Percentiles rank a stretch among this genome's conserved stretches.
Conservation (phyloP, 2,113 vertebrate species). For the Ptilorrhoa leucosticta region DNA sequence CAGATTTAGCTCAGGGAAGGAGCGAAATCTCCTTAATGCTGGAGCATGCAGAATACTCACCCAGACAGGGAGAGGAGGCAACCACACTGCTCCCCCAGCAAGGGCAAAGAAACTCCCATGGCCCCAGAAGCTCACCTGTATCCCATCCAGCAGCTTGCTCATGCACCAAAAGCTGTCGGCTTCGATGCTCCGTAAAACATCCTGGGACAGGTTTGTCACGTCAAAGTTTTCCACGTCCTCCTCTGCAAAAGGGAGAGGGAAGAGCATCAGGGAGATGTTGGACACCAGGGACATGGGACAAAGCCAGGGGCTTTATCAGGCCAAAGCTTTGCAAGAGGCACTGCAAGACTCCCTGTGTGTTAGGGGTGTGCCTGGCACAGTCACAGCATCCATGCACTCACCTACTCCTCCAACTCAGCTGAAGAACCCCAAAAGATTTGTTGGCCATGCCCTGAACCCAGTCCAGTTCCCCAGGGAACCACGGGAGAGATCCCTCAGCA, state of each 20-base stretch:
- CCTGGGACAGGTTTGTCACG: constrained; percentile 84
- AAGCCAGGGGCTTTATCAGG: neutral
- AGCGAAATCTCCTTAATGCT: neutral
- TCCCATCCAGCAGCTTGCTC: constrained; percentile 97
- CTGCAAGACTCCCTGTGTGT: neutral
- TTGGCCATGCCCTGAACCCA: neutral
- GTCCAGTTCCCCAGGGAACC: neutral
- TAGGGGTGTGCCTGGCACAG: neutral
- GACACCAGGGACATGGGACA: neutral
- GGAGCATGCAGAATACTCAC: neutral
- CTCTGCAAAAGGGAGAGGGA: constrained; percentile 69
- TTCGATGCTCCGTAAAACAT: constrained; percentile 91
- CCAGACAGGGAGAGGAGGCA: neutral
- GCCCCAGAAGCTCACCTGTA: constrained; percentile 80
- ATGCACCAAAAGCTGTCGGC: constrained; percentile 99
- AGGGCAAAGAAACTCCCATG: neutral
- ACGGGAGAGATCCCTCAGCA: neutral
- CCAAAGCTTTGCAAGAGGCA: neutral
- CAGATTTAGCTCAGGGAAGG: neutral
- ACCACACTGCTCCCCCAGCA: neutral
- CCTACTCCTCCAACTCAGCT: neutral
- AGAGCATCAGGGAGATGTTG: neutral
- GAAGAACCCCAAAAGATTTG: neutral
- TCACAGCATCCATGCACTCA: neutral
- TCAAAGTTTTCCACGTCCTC: constrained; percentile 98